Base-by-base conservation (phyloP, 2,888 invertebrate species). In the Portevinia maculata region DNA sequence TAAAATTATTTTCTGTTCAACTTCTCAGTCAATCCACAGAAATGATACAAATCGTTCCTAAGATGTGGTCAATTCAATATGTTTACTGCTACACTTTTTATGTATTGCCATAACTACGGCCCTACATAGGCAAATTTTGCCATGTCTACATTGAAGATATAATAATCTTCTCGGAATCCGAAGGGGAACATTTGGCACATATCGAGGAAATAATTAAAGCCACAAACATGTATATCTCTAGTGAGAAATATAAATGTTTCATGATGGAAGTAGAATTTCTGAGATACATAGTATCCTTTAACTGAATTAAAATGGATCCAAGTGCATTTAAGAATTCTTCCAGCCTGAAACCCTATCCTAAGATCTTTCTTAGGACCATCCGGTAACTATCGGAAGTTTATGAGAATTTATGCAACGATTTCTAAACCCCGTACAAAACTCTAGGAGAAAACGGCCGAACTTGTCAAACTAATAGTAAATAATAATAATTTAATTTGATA, bases 141-240 rank as follows among this genome's bases (percentile, higher is more conserved):
- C 32, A 69, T 17, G 57, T 57, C 9, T 57, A 69, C n/a, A 57
- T 69, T 13, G 57, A 69, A 9, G 55, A 69, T 34, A 37, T 55
- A 9, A 34, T 55, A 5, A 52, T 67, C 5, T 67, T 44, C 21
- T 44, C 53, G 21, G n/a, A 41, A 28, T 32, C 44, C 4, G 34
- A 44, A 57, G 9, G 21, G 34, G 46, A 74, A 21, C 73, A 64
- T 21, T 13, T 59, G 13, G 24, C 15, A 50, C 52, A 60, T 32
- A 30, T 65, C 4, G 32, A 46, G 6, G 41, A 17, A 50, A 57
- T 57, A 19, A 32, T 46, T 3, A 48, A 37, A 50, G 50, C 37
- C 15, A 32, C 17, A 19, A 30, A 69, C 28, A 55, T 46, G 46
- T 9, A 11, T 2, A 62, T 62, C 3, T 46, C 34, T 13, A 21